phyloP scores from a whole-genome alignment of 2,888 invertebrate genomes.

The Epiblema foenella region DNA sequence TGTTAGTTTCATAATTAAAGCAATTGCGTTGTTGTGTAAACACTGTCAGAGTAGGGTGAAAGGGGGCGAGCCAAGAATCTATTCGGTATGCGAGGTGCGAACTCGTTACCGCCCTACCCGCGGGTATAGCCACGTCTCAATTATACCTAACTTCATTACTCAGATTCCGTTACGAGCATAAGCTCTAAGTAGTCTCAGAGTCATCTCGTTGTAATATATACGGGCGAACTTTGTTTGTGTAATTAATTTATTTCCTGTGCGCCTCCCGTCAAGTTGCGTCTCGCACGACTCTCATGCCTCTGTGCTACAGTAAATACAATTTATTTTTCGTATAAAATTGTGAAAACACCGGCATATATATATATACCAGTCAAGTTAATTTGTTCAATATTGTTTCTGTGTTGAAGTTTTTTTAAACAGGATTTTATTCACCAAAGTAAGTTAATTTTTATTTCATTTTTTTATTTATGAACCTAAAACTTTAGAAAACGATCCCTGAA shows the following conservation, averaged over 20 bases:
- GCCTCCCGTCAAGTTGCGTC: conserved; percentile 42
- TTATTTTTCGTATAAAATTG: conserved; percentile 22
- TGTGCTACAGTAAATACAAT: conserved; percentile 29
- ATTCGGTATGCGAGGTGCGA: conserved; percentile 72
- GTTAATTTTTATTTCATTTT: conserved; percentile 8
- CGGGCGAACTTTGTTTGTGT: conserved; percentile 57
- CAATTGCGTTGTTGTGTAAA: conserved; percentile 60
- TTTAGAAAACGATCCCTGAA: background rate
- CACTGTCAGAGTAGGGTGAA: conserved; percentile 47
- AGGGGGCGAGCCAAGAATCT: conserved; percentile 48
- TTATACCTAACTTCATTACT: conserved; percentile 78
- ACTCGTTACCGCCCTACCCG: conserved; percentile 70
- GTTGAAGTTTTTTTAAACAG: conserved; percentile 6
- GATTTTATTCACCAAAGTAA: conserved; percentile 28
- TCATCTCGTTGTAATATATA: conserved; percentile 47
- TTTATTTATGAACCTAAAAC: background rate
- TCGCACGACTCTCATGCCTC: conserved; percentile 52
- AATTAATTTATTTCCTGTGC: conserved; percentile 62
- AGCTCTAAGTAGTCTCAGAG: conserved; percentile 60
- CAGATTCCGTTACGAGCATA: conserved; percentile 65
- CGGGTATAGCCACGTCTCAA: conserved; percentile 73
- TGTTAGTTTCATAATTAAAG: conserved; percentile 45
- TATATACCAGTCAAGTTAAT: background rate
- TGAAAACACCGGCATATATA: background rate
- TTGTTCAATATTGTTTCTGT: background rate